Evolutionary conservation across 35 echinoderm and acorn worm species (phyloP).

Genomic region (Stichopus chloronotus): DNA sequence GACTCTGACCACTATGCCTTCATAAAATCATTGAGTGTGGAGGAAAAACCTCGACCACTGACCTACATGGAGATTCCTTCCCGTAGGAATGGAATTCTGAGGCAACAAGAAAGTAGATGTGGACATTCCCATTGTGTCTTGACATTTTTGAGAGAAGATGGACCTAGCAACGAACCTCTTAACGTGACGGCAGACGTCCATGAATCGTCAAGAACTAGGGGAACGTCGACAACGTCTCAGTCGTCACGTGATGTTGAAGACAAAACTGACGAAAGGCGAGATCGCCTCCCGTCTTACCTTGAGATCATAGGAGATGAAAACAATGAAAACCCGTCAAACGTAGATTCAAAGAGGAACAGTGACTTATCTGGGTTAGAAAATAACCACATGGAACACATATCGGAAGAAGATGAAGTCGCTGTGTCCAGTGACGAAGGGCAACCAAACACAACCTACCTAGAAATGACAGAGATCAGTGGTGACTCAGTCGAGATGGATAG

Average conservation of each 20-base stretch:
- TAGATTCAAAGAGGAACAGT: neutral
- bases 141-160: neutral
- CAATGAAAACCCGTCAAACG: neutral
- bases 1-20: neutral
- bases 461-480: neutral
- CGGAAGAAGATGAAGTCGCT: neutral
- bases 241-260: neutral
- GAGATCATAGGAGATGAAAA: constrained; percentile 19
- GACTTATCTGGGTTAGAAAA: neutral
- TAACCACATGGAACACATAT: neutral
- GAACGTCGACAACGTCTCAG: no score
- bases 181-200: constrained; percentile 34
- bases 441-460: neutral
- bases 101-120: neutral
- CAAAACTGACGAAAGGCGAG: neutral
- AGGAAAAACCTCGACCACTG: neutral
- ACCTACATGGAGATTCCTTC: constrained; percentile 23
- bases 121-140: neutral
- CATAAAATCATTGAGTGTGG: constrained; percentile 25
- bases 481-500: neutral
- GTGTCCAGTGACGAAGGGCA: neutral
- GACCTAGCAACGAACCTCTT: neutral
- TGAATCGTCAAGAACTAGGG: neutral
- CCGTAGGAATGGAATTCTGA: constrained; percentile 5
- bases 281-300: constrained; percentile 3